Evolutionary conservation across 2,797 vertebrate species (phyloP), one percentile per base, ranked within the genome.

Genomic region (Cyprinodon diabolis): DNA sequence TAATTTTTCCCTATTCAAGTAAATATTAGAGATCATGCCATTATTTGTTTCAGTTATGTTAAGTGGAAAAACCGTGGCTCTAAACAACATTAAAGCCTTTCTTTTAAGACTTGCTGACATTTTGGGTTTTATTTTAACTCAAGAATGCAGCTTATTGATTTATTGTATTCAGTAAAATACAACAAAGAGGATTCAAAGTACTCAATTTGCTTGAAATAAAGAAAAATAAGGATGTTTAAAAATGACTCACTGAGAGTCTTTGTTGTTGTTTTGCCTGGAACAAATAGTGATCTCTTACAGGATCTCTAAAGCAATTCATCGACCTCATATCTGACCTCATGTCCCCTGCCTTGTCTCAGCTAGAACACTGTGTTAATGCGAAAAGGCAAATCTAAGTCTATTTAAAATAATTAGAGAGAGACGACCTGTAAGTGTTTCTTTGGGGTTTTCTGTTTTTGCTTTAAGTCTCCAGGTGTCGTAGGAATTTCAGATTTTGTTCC

Each of bases 401-500:
- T 89, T 87, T 74, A 73, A 62, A 81, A 74, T 66, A 6, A 84
- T 70, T 70, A 70, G 69, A 75, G 66, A 63, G 71, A 43, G 52
- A 56, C 21, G 13, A 47, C 48, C 23, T 71, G 69, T 10, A 63
- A 21, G n/a, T 69, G 66, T 43, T 62, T 69, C 68, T 17, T 47
- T 66, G 45, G 43, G 43, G 13, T 1, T 56, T 19, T 49, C 10
- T 19, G 35, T 37, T 66, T 79, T 69, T 71, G 47, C 76, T 83
- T 76, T 73, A 71, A 6, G 71, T 54, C 79, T 87, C 65, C 82
- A 86, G 75, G 90, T 89, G 82, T 92, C 83, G 74, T 77, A 66
- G 79, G 80, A 86, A 90, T 93, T 84, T 92, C 90, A 89, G 91
- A 93, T 92, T 90, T 91, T 79, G 82, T 87, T 86, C 84, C 87